Evolutionary conservation across 2,113 vertebrate genomes (phyloP), one percentile per base, ranked within the genome.

Genomic region (Ceratotherium simum): DNA sequence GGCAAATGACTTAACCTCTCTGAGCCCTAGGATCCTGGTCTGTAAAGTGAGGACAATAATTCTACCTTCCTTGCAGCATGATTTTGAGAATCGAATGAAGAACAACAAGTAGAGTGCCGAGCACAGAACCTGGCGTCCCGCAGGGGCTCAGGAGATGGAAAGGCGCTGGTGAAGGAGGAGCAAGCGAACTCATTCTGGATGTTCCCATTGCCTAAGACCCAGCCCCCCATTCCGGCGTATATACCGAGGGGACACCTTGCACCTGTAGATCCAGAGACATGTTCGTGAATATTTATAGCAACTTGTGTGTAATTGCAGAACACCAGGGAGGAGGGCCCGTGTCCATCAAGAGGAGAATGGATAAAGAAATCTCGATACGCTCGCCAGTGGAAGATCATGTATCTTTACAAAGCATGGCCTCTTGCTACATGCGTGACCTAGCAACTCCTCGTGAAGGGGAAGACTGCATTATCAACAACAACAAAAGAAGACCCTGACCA

Each of bases 221-320:
- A 0, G 56, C 29, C 11, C 3, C 3, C 25, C 14, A 2, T 10
- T 3, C 76, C 1, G 0, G 17, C 0, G 0, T 1, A 23, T 42
- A 29, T 1, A 17, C 23, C 6, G 16, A 56, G 60, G 31, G 42
- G 54, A 33, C 17, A 13, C 8, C 79, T 2, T 11, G 33, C 3
- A 1, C 46, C 4, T 9, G 31, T 0, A 20, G 82, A 73, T 8
- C 42, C 27, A 23, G 54, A 25, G 42, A n/a, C 51, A 46, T 0
- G 1, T 1, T 20, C 16, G 11, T 25, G 39, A 14, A 27, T 27
- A 3, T 27, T 12, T 9, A 12, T 7, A 51, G 48, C 46, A 4
- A 39, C 21, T 11, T 39, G 5, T 5, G 23, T 5, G 29, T 33
- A 29, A 29, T 1, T 36, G 76, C 51, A 31, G n/a, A 62, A 51